A percentile compares a stretch with the other conserved stretches of the same genome.
phyloP scores from a whole-genome alignment of 1,140 invertebrate genomes.

The Phocides pigmalion region DNA sequence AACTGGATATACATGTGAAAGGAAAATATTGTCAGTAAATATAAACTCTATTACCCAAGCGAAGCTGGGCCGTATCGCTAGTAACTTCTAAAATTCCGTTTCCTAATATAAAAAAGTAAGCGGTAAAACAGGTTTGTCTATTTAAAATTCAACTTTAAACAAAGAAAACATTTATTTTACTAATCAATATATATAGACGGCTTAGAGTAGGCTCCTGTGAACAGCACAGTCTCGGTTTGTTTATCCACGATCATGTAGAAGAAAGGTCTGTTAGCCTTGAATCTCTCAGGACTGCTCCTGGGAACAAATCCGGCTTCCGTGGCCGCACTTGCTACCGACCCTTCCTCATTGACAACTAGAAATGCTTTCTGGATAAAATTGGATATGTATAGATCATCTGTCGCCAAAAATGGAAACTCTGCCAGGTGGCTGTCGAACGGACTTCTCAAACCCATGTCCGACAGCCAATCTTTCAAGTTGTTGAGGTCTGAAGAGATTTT shows the following conservation, averaged over 20 bases:
- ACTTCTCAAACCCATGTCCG: conserved; percentile 86
- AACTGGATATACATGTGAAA: no score
- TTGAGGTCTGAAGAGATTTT: conserved; percentile 84
- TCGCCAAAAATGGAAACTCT: conserved; percentile 86
- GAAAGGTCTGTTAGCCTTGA: conserved; percentile 80
- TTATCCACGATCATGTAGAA: conserved; percentile 82
- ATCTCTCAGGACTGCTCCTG: conserved; percentile 59
- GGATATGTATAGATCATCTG: conserved; percentile 77
- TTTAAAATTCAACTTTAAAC: background rate
- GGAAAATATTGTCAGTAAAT: no score
- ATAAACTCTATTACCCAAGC: no score
- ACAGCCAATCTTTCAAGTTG: conserved; percentile 84
- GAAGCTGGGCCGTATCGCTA: no score
- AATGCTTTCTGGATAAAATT: conserved; percentile 88
- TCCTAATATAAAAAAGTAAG: no score
- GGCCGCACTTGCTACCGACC: conserved; percentile 86
- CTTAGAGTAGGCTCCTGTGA: conserved; percentile 78
- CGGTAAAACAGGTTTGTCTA: no score
- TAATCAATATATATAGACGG: conserved; percentile 50
- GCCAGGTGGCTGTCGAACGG: conserved; percentile 85
- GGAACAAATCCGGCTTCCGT: conserved; percentile 80
- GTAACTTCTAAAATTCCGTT: no score
- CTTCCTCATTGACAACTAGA: conserved; percentile 89
- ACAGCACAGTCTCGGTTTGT: conserved; percentile 67
- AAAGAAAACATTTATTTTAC: background rate